Base-by-base conservation (phyloP, 2,888 invertebrate species). In the Electrophaes corylata region DNA sequence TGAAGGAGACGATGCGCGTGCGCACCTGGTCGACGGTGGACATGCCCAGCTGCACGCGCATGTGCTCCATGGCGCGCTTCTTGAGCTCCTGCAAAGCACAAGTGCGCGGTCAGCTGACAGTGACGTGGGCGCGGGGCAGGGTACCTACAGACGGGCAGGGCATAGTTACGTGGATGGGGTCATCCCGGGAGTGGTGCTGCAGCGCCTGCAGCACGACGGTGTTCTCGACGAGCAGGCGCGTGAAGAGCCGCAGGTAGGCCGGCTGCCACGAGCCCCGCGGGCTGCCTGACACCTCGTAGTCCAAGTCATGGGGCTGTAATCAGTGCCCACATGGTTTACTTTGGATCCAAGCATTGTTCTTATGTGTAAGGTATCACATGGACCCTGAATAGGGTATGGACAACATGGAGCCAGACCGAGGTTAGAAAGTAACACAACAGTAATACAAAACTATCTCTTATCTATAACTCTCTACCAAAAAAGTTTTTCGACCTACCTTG, bases 111-210 rank as follows among this genome's bases (percentile, higher is more conserved):
- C 10, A 39, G 19, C 19, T n/a, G 11, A 40, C 4, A 40, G 2
- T 1, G 10, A 16, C 37, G 10, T 40, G 1, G 16, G 1, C 26
- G 26, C 6, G 26, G 19, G 4, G 11, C 11, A 19, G 11, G 2
- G 12, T 11, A 16, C 18, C 26, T 2, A 26, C 2, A 26, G 6
- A 10, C 2, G 10, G 10, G 6, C 2, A 26, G 26, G 8, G 0
- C 2, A 2, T 11, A 4, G 16, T 45, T 18, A 53, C 53, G 3
- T 53, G 53, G 11, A 46, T 20, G 19, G 53, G 46, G 10, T 53
- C 40, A 8, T 46, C 45, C 4, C 35, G 11, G 3, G n/a, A 6
- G 10, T 14, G 14, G 5, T 12, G 2, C 3, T 31, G 12, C 18
- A 37, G 3, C 3, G 4, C 2, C 53, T 53, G 53, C 29, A 53